Evolutionary conservation across 2,888 invertebrate species (phyloP), one percentile per base, ranked within the genome.

Genomic region (Drosophila algonquin): DNA sequence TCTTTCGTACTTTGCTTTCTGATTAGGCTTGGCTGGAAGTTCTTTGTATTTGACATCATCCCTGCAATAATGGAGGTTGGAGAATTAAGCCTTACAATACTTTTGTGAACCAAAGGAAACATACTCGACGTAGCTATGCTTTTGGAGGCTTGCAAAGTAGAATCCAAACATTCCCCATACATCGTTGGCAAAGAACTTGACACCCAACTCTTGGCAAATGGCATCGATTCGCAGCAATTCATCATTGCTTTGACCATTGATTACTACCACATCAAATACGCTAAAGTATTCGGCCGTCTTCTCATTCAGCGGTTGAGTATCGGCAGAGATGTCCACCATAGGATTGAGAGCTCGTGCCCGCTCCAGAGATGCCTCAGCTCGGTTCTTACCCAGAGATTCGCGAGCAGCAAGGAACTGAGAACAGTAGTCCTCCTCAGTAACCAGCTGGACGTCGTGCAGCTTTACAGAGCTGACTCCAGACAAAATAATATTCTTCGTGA

Each of bases 81-180:
- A 40, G 21, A 45, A 18, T n/a, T 7, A 48, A 1, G 5, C 2
- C 7, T n/a, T 40, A 0, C 7, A 48, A 35, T 57, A 21, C 56
- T 44, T n/a, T 30, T 12, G 12, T 2, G 6, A 6, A 14, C 12
- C 5, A 8, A 14, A 47, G 14, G 55, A 12, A 35, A 75, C 95
- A 93, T 93, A 97, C 97, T 95, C 95, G 55, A 94, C 94, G 92
- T 94, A 97, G 79, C 95, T 95, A 89, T 98, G 98, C 60, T 95
- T 94, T 53, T 96, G 95, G 53, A 99, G 94, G 93, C 99, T 98
- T 14, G 96, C 95, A 91, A 98, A 97, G 90, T 96, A 95, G 92
- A 95, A 99, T 0, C 98, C 99, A 92, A 96, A 96, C 93, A 95
- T 96, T 50, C 99, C 99, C 95, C 96, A 98, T 12, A 98, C 97